These are phyloP conservation scores for Amblyraja radiata DNA, from an alignment of 2,797 vertebrate species.

Conservation along the genomic window DNA sequence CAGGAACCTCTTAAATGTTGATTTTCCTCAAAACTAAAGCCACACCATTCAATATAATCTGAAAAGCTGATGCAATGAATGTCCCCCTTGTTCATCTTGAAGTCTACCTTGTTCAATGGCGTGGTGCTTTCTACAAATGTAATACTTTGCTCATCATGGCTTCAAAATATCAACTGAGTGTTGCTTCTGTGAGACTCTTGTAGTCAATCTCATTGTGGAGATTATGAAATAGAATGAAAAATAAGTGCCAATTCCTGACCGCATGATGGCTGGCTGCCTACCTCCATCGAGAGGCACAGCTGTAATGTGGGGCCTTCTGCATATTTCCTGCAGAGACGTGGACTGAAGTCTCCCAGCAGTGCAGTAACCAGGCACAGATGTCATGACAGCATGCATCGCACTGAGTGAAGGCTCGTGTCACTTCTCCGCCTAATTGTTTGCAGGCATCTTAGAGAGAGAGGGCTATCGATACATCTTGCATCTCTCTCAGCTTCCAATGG, in stretches of 20 bases:
- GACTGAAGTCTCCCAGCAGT: not conserved
- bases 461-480: no score
- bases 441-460: not conserved
- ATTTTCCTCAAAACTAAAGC: no score
- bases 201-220: not conserved
- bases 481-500: not conserved
- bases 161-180: not conserved
- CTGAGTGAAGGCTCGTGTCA: not conserved
- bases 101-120: not conserved
- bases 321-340: not conserved
- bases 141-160: not conserved
- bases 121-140: not conserved
- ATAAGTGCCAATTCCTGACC: not conserved
- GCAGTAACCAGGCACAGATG: not conserved
- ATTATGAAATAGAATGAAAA: not conserved
- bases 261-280: not conserved
- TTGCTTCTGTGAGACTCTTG: not conserved
- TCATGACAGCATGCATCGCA: not conserved
- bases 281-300: not conserved
- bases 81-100: not conserved
- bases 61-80: not conserved
- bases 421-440: slow-evolving; percentile 6
- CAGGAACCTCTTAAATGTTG: not conserved
- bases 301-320: not conserved
- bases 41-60: not conserved